These are phyloP conservation scores for Astyanax mexicanus DNA, from an alignment of 2,797 vertebrate species.

Conservation along the genomic window DNA sequence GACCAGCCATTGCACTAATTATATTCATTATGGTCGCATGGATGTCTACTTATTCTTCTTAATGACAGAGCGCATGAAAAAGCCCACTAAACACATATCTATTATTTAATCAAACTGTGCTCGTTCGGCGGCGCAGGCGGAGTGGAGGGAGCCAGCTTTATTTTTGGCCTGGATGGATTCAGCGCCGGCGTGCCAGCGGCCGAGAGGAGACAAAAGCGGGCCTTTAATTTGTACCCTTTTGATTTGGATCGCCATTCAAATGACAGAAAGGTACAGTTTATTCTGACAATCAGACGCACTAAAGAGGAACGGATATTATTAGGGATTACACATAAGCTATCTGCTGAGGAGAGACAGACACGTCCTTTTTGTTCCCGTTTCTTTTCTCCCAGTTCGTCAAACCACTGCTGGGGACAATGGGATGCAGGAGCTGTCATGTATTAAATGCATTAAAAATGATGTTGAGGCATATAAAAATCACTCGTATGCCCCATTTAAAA, in stretches of 20 bases:
- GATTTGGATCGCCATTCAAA: constrained; percentile 77
- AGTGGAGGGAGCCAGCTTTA: constrained; percentile 84
- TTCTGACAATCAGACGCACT: constrained; percentile 74
- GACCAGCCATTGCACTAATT: constrained; percentile 88
- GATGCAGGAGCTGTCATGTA: constrained; percentile 51
- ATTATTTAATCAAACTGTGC: constrained; percentile 99
- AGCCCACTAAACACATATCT: constrained; percentile 92
- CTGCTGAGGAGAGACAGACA: constrained; percentile 61
- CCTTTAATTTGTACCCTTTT: constrained; percentile 80
- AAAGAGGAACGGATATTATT: constrained; percentile 77
- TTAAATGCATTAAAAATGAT: too few relatives aligned
- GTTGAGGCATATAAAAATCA: constrained; percentile 31
- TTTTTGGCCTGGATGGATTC: constrained; percentile 85
- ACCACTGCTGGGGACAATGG: constrained; percentile 42
- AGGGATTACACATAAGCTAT: constrained; percentile 63
- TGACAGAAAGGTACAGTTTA: constrained; percentile 79
- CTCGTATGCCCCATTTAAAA: constrained; percentile 26
- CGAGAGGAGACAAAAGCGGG: constrained; percentile 74
- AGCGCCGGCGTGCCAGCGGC: constrained; percentile 67
- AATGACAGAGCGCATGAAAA: constrained; percentile 90
- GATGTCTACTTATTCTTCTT: constrained; percentile 95
- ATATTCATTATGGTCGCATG: constrained; percentile 96
- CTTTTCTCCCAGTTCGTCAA: constrained; percentile 52
- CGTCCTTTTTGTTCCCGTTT: constrained; percentile 53
- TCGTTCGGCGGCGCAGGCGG: constrained; percentile 86